phyloP scores from a whole-genome alignment of 2,113 vertebrate species.

The Alexandromys fortis region DNA sequence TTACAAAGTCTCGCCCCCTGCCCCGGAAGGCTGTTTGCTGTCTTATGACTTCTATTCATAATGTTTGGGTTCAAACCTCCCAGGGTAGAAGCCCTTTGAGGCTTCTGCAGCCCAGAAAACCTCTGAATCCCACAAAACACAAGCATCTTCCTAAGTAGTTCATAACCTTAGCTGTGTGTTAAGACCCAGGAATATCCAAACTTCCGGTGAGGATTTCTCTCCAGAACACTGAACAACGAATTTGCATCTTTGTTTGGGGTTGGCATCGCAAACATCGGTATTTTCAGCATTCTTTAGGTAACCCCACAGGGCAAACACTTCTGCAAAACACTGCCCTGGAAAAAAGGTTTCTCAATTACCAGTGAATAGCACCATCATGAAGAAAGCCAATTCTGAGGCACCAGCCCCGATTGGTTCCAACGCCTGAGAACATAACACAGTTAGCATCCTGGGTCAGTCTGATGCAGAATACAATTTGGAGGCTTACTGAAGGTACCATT shows the following conservation, averaged over 20 bases:
- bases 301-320: not conserved
- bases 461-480: not conserved
- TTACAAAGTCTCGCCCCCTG: not conserved
- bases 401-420: rapidly evolving
- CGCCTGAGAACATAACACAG: not conserved
- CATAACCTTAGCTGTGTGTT: not conserved
- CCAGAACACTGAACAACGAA: not conserved
- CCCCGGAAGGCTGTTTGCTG: not conserved
- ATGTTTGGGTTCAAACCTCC: not conserved
- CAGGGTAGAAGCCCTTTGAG: too few relatives aligned
- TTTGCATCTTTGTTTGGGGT: not conserved
- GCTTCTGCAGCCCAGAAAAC: not conserved
- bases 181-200: not conserved
- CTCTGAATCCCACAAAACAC: not conserved
- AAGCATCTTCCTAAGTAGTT: not conserved
- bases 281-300: not conserved
- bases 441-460: not conserved
- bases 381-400: not conserved
- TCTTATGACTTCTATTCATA: rapidly evolving
- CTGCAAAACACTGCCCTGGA: not conserved
- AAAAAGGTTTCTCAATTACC: not conserved
- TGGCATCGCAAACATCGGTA: rapidly evolving
- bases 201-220: rapidly evolving
- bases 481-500: not conserved
- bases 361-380: not conserved